These are phyloP conservation scores for Dinocampus coccinellae DNA, from an alignment of 2,888 invertebrate species.

Conservation along the genomic window DNA sequence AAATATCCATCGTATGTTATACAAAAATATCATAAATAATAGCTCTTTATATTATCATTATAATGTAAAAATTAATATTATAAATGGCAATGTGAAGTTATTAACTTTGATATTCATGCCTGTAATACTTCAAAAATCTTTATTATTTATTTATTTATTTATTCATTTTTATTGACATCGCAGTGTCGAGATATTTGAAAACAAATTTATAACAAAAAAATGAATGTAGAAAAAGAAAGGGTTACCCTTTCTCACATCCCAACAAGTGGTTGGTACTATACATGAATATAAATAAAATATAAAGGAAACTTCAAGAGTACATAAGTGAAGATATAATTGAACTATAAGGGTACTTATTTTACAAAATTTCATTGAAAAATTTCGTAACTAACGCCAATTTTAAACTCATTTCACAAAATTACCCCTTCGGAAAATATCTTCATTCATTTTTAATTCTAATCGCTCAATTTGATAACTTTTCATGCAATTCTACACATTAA, in stretches of 20 bases:
- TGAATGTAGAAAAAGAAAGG: neutral
- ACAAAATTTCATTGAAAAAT: neutral
- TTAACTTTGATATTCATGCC: no score
- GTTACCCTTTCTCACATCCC: neutral
- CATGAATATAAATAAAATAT: neutral
- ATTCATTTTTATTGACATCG: no score
- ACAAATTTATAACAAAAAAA: neutral
- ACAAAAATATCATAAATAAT: no score
- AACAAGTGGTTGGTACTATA: slow-evolving; percentile 10
- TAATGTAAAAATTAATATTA: no score
- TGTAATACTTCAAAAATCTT: no score
- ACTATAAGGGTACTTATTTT: neutral
- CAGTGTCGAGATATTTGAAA: no score
- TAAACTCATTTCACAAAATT: neutral
- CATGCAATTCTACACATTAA: no score
- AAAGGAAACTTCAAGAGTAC: neutral
- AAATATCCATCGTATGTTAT: no score
- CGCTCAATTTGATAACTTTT: neutral
- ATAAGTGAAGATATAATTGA: neutral
- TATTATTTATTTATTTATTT: no score
- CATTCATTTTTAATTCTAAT: neutral
- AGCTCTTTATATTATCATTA: no score
- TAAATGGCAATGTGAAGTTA: no score
- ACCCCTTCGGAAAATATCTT: neutral
- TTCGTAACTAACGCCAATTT: neutral